Conservation (phyloP, 2,797 vertebrate genomes). For the Hippocampus kuda region DNA sequence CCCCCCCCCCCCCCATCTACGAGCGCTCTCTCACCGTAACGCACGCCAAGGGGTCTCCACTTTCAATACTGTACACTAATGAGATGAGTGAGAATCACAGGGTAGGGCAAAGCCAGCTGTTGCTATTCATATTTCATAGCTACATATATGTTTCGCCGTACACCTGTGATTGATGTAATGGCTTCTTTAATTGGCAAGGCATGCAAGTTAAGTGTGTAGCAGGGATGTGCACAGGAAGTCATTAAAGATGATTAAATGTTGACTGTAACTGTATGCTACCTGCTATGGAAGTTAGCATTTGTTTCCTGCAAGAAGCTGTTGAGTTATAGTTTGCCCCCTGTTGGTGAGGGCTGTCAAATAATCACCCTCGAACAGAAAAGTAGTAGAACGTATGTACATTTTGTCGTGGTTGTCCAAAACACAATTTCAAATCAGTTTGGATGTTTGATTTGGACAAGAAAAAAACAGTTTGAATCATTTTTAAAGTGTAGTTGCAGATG, state of each 20-base stretch:
- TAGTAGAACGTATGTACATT: no score
- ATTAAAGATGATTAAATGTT: background rate
- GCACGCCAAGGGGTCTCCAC: slow-evolving; percentile 21
- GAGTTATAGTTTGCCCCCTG: background rate
- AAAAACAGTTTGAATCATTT: no score
- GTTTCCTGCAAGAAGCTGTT: background rate
- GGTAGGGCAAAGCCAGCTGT: slow-evolving; percentile 44
- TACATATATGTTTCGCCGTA: slow-evolving; percentile 53
- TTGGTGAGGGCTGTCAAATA: background rate
- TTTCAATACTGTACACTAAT: slow-evolving; percentile 49
- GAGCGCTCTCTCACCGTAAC: slow-evolving; percentile 43
- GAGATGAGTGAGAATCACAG: slow-evolving; percentile 59
- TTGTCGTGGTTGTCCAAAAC: no score
- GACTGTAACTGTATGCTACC: background rate
- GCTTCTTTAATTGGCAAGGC: slow-evolving; percentile 43
- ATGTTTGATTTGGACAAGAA: no score
- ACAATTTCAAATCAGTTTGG: no score
- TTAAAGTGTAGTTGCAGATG: no score
- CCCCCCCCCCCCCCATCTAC: slow-evolving; percentile 24
- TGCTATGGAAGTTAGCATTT: background rate
- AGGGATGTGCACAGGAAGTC: background rate
- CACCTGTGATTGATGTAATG: slow-evolving; percentile 46
- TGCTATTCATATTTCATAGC: slow-evolving; percentile 63
- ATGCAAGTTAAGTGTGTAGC: slow-evolving; percentile 37
- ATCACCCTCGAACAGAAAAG: no score